Conservation (phyloP, 2,113 vertebrate genomes). For the Campylomormyrus numenius region DNA sequence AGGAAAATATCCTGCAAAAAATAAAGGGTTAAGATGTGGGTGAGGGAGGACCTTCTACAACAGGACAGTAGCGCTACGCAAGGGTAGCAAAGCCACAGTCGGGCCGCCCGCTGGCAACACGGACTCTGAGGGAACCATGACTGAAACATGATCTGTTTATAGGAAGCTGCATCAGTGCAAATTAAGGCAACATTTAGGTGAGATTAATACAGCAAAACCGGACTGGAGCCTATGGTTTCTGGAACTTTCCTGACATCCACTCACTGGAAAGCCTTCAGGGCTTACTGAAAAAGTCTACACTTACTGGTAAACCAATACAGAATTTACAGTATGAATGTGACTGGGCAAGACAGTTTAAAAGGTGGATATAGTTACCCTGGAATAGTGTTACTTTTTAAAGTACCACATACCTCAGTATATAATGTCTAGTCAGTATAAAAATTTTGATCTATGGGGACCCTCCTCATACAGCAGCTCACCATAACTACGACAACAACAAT, state of each 20-base stretch:
- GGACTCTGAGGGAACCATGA: background rate
- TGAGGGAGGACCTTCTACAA: background rate
- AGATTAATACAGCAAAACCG: background rate
- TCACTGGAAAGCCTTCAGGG: background rate
- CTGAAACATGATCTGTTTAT: background rate
- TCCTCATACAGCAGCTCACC: background rate
- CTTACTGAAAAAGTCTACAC: background rate
- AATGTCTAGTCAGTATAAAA: background rate
- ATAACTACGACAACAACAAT: background rate
- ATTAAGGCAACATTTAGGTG: background rate
- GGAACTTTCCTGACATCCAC: background rate
- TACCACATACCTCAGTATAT: too few species aligned
- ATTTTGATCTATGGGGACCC: background rate
- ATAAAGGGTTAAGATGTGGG: background rate
- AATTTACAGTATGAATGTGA: background rate
- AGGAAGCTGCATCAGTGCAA: background rate
- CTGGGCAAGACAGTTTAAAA: background rate
- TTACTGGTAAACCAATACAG: background rate
- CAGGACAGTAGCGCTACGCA: background rate
- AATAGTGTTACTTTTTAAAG: too few species aligned
- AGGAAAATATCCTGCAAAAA: background rate
- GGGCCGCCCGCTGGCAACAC: background rate
- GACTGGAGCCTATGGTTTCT: background rate
- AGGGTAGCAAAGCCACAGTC: background rate
- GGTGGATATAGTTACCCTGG: background rate